phyloP scores from a whole-genome alignment of 2,888 invertebrate genomes.

The Cheilosia pagana region DNA sequence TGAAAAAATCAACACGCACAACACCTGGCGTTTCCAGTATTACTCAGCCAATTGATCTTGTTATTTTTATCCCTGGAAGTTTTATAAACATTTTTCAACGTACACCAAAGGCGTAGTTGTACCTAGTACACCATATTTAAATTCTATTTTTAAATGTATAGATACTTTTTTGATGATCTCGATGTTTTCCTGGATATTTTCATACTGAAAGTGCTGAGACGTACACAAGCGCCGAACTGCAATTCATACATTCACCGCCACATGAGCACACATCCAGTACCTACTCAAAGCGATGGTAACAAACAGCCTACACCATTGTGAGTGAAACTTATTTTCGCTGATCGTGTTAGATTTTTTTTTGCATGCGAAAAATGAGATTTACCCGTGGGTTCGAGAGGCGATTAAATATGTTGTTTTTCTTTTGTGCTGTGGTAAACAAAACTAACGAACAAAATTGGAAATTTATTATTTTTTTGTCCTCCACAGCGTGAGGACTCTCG shows the following conservation, averaged over 20 bases:
- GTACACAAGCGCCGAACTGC: conserved; percentile 22
- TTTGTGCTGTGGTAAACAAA: too few species aligned
- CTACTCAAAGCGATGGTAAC: conserved; percentile 19
- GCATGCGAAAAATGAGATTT: conserved; percentile 26
- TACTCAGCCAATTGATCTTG: conserved; percentile 40
- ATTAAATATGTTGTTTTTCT: conserved; percentile 12
- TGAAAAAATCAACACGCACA: conserved; percentile 33
- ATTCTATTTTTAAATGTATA: conserved; percentile 15
- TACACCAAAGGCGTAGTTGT: conserved; percentile 5
- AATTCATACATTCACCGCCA: conserved; percentile 24
- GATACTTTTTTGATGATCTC: conserved; percentile 16
- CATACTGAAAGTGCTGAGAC: conserved; percentile 1
- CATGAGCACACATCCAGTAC: not conserved
- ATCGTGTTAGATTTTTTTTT: conserved; percentile 41
- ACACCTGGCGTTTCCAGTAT: conserved; percentile 52
- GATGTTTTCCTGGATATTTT: conserved; percentile 47
- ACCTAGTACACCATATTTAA: conserved; percentile 8
- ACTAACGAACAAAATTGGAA: too few species aligned
- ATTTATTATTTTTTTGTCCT: conserved; percentile 37
- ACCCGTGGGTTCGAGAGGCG: conserved; percentile 31
- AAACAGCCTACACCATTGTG: conserved; percentile 47
- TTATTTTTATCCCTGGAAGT: conserved; percentile 54
- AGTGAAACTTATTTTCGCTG: conserved; percentile 46
- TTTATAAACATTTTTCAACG: conserved; percentile 54
- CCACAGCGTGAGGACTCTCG: conserved; percentile 13